Percentiles rank a stretch among this genome's conserved stretches.
phyloP scores from a whole-genome alignment of 2,797 vertebrate species.

The Periparus ater region DNA sequence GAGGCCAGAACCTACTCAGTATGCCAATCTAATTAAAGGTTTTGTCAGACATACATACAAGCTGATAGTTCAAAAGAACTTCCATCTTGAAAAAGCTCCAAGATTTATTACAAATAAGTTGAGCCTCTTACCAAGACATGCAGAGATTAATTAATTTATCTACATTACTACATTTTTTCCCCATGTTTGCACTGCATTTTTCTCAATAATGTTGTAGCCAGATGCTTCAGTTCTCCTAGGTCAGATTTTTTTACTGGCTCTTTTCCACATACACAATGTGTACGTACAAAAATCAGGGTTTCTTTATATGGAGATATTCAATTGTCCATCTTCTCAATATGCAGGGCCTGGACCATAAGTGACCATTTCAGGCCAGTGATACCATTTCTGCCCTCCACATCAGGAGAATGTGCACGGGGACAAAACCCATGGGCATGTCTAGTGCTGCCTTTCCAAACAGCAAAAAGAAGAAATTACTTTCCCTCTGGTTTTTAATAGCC shows the following conservation, averaged over 20 bases:
- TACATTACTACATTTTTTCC: slow-evolving; percentile 14
- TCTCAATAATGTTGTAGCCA: slow-evolving; percentile 13
- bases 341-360: no score
- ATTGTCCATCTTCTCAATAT: neutral
- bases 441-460: neutral
- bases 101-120: slow-evolving; percentile 22
- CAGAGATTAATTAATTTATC: slow-evolving; percentile 47
- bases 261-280: neutral
- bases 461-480: neutral
- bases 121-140: slow-evolving; percentile 37
- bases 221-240: slow-evolving; percentile 1
- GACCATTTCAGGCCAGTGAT: neutral
- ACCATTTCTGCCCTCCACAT: neutral
- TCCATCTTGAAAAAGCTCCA: slow-evolving; percentile 17
- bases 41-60: slow-evolving; percentile 28
- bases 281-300: neutral
- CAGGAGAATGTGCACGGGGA: fast-evolving
- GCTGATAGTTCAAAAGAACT: slow-evolving; percentile 31
- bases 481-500: neutral
- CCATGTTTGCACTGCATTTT: neutral
- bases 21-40: neutral
- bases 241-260: slow-evolving; percentile 12
- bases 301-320: neutral
- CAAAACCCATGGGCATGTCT: neutral
- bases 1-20: neutral